These are phyloP conservation scores for Drosophila micromelanica DNA, from an alignment of 1,140 invertebrate genomes.

Conservation along the genomic window DNA sequence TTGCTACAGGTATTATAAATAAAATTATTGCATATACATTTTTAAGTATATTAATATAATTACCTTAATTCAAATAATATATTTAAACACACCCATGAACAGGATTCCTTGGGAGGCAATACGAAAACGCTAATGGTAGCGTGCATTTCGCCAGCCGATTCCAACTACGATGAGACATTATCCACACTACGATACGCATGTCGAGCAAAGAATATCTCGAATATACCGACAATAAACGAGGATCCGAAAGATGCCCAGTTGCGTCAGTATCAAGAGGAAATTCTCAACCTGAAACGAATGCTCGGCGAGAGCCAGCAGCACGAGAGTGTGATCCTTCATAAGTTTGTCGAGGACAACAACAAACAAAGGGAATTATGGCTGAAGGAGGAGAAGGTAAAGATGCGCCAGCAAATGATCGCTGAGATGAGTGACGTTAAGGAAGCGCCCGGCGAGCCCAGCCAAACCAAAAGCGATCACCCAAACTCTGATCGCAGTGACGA, in stretches of 20 bases:
- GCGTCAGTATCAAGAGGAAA: slow-evolving; percentile 94
- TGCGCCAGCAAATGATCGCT: slow-evolving; percentile 79
- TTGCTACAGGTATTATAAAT: slow-evolving; percentile 88
- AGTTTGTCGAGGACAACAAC: slow-evolving; percentile 6
- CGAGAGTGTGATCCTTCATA: not conserved
- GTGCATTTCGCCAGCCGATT: slow-evolving; percentile 94
- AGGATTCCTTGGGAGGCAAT: slow-evolving; percentile 97
- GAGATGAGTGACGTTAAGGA: slow-evolving; percentile 84
- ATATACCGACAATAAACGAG: slow-evolving; percentile 96
- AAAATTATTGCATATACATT: too few species aligned
- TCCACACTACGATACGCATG: slow-evolving; percentile 95
- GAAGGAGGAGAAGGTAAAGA: slow-evolving; percentile 67
- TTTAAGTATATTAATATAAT: too few species aligned
- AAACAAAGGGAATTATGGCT: slow-evolving; percentile 6
- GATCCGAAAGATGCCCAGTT: slow-evolving; percentile 96
- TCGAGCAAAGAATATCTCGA: slow-evolving; percentile 96
- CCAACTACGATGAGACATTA: slow-evolving; percentile 96
- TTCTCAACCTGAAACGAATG: slow-evolving; percentile 90
- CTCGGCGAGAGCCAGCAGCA: slow-evolving; percentile 85
- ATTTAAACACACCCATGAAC: slow-evolving; percentile 2
- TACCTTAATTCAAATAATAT: not conserved
- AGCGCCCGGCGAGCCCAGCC: not conserved
- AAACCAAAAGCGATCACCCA: slow-evolving; percentile 49
- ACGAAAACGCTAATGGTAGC: slow-evolving; percentile 98
- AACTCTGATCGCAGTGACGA: not conserved